These are phyloP conservation scores for Metallyticus violacea DNA, from an alignment of 2,888 invertebrate genomes.

Conservation along the genomic window DNA sequence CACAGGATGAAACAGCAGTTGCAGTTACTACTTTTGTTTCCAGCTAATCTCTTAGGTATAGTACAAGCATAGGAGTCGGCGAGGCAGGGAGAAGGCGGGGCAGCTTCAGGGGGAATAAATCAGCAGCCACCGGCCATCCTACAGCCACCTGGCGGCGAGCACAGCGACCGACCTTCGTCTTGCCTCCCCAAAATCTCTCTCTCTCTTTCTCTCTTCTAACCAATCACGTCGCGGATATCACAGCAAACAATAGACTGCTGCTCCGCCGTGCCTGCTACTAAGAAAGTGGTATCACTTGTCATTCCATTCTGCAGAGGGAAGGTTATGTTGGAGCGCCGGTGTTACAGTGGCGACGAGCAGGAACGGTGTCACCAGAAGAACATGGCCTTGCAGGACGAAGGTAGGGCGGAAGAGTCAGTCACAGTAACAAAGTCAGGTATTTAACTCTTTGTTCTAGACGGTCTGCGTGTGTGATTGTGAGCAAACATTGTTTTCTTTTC, in stretches of 20 bases:
- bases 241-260: background rate
- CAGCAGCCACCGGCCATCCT: background rate
- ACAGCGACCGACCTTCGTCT: background rate
- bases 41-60: background rate
- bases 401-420: background rate
- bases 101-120: background rate
- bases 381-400: background rate
- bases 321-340: background rate
- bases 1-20: background rate
- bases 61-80: background rate
- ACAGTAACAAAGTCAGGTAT: background rate
- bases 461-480: too few relatives aligned
- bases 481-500: too few relatives aligned
- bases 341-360: background rate
- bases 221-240: background rate
- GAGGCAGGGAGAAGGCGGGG: background rate
- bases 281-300: background rate
- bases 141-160: conserved; percentile 24
- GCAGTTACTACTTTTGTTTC: background rate
- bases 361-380: background rate
- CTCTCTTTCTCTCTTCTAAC: background rate
- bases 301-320: background rate
- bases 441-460: background rate
- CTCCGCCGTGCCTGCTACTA: background rate
- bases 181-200: background rate